A percentile compares a stretch with the other conserved stretches of the same genome.
phyloP scores from a whole-genome alignment of 2,888 invertebrate species.

The Drosophila paramelanica region DNA sequence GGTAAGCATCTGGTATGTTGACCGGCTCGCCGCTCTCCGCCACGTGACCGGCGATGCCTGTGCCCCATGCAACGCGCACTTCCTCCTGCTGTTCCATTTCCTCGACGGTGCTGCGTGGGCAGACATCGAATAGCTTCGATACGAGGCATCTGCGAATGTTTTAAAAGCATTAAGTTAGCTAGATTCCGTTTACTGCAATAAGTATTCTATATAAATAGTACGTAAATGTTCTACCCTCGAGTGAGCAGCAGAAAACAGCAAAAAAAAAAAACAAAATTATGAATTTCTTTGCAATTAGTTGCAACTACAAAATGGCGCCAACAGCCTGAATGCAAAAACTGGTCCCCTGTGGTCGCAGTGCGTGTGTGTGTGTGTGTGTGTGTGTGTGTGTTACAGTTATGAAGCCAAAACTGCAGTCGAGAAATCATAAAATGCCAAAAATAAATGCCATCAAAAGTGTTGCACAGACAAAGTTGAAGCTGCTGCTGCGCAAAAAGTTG shows the following conservation, averaged over 20 bases:
- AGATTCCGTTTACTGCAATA: no score
- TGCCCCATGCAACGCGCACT: constrained; percentile 97
- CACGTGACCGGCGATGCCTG: constrained; percentile 97
- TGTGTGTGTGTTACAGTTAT: constrained; percentile 50
- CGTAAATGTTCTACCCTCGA: constrained; percentile 8
- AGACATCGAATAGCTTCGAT: constrained; percentile 97
- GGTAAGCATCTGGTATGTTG: constrained; percentile 98
- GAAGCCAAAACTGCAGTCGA: constrained; percentile 46
- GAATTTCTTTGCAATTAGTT: constrained; percentile 42
- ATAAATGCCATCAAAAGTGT: constrained; percentile 72
- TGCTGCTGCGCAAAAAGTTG: constrained; percentile 50
- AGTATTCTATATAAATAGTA: constrained; percentile 1
- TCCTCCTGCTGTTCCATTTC: constrained; percentile 97
- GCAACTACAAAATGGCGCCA: constrained; percentile 34
- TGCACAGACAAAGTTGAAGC: constrained; percentile 67
- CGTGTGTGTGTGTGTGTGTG: constrained; percentile 6
- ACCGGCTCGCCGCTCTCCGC: constrained; percentile 96
- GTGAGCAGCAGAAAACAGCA: constrained; percentile 2
- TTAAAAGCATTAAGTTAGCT: constrained; percentile 10
- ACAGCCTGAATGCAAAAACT: constrained; percentile 17
- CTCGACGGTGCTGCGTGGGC: constrained; percentile 95
- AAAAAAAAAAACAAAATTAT: no score
- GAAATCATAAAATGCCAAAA: constrained; percentile 76
- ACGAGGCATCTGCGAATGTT: constrained; percentile 89
- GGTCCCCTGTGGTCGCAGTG: constrained; percentile 5